Evolutionary conservation across 2,888 invertebrate genomes (phyloP), one percentile per base, ranked within the genome.

Genomic region (Eledona agricola): DNA sequence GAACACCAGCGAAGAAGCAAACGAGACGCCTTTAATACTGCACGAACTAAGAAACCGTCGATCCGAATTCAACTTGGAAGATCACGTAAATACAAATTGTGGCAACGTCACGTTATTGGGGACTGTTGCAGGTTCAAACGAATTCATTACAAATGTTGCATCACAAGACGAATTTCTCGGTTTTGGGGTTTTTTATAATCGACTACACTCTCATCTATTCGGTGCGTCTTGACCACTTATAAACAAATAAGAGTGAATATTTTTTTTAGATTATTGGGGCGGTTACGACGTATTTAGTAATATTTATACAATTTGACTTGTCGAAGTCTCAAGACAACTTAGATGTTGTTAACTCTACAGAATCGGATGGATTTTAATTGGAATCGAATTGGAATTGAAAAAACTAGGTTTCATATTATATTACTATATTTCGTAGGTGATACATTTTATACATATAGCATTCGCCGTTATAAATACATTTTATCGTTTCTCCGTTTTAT

Each of bases 61-160:
- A 2, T 63, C 67, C 9, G 76, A 78, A 49, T 66, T 72, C 13
- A 68, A 72, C 51, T 71, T 78, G 13, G 78, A 78, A 55, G 68
- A 71, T 0, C 64, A 77, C 57, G 78, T 78, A 58, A 69, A 12
- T 9, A 20, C 5, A 10, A n/a, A 11, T 11, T 25, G 9, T 25
- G 5, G 2, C 15, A 12, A 12, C 7, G n/a, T 12, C 9, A 17
- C n/a, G 11, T 10, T 38, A 15, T 32, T 32, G 2, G 12, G n/a
- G 15, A 17, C 7, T 45, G 3, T 59, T 56, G 12, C 45, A 79
- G 79, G 74, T 79, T 38, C 76, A 78, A 55, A 77, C 77, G 60
- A 79, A 78, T 57, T 79, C 79, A 0, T 59, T 79, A 34, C 78
- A 79, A 62, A 65, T 80, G 55, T 58, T 79, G 1, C 79, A 79